Evolutionary conservation across 2,888 invertebrate genomes (phyloP), one percentile per base, ranked within the genome.

Genomic region (Synanthedon myopaeformis): DNA sequence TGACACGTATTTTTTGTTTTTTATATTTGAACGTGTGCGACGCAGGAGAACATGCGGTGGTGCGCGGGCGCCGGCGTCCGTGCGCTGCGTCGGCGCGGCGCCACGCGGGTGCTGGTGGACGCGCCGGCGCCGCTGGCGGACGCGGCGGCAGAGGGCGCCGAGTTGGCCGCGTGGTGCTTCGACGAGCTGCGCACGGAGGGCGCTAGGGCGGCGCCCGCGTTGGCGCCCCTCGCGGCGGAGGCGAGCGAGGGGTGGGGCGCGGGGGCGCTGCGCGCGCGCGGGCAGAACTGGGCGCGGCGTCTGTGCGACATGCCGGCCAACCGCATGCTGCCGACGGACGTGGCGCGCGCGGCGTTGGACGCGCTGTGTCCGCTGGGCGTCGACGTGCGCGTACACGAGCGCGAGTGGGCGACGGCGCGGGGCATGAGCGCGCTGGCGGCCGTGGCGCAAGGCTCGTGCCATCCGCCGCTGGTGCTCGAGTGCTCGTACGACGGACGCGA

Each of bases 301-400:
- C 82, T 95, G 13, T 90, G 91, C 61, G 94, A 95, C 71, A 92
- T 91, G 64, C 94, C 95, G 3, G 92, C 94, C 28, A 95, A 95
- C 72, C 81, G 89, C 63, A 92, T 95, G 91, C 93, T 94, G 0
- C 95, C 95, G 0, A 89, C 91, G 1, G 90, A 91, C 59, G 91
- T 95, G 60, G 91, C 93, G 2, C 89, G 84, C 74, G 78, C 74
- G 3, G 83, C 91, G 4, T 83, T 93, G 4, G 90, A 92, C 68
- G 85, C 82, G 64, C 79, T 93, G 17, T 93, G 90, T 55, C 90
- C 90, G 0, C 86, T 90, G 54, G 90, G 90, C 4, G 86, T 90
- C 52, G 42, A 17, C 0, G 79, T 86, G 51, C 72, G 79, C 59
- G 90, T 88, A n/a, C 85, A 84, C 62, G 92, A 92, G 65, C 85